A percentile compares a stretch with the other conserved stretches of the same genome.
These are phyloP conservation scores for Melanotaenia nigrans DNA, from an alignment of 2,797 vertebrate genomes.

Conservation along the genomic window DNA sequence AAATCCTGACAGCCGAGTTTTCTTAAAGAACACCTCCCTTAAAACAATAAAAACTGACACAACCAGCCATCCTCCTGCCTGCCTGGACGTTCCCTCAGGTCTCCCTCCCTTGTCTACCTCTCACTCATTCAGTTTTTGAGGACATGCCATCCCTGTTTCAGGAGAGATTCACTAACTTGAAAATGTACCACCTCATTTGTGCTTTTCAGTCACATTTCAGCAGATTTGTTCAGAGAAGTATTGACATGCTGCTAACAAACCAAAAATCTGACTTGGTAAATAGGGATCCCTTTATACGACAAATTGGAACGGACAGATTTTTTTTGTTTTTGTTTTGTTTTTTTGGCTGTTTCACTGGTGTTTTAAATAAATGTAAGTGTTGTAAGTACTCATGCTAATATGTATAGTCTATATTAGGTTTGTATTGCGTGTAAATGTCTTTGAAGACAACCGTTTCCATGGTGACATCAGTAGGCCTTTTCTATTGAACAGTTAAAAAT, in stretches of 20 bases:
- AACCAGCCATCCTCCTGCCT: slow-evolving; percentile 3
- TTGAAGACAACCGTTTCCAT: slow-evolving; percentile 1
- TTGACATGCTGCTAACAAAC: background rate
- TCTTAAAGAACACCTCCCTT: background rate
- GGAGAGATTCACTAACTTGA: background rate
- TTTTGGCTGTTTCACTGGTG: background rate
- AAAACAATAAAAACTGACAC: too few species aligned
- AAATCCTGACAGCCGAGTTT: background rate
- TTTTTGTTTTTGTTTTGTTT: too few species aligned
- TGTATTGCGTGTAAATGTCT: background rate
- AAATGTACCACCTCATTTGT: background rate
- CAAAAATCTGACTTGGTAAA: background rate
- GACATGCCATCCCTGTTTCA: background rate
- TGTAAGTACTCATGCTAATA: background rate
- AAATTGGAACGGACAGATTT: too few species aligned
- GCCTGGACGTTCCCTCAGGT: slow-evolving; percentile 10
- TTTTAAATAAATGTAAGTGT: background rate
- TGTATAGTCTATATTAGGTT: too few species aligned
- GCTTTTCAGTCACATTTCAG: slow-evolving; percentile 2
- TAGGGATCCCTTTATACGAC: background rate
- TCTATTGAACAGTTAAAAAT: background rate
- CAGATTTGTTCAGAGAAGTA: background rate
- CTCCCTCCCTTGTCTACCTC: background rate
- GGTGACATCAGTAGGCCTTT: background rate
- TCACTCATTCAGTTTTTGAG: background rate